Percentiles rank a stretch among this genome's conserved stretches.
phyloP scores from a whole-genome alignment of 2,797 vertebrate species.

The Knipowitschia caucasica region DNA sequence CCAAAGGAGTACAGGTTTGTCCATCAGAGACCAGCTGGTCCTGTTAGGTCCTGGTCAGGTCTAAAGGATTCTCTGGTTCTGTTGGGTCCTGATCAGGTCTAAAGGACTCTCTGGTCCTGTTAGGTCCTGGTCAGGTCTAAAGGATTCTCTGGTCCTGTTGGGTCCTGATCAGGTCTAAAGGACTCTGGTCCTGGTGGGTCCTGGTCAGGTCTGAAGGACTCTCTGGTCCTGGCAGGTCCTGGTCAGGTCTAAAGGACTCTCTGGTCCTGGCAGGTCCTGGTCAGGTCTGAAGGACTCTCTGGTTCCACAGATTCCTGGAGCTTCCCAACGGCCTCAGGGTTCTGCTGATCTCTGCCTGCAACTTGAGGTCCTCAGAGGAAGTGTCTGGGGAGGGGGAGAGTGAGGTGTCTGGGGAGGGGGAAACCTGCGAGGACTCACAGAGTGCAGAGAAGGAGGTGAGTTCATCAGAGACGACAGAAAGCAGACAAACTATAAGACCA shows the following conservation, averaged over 20 bases:
- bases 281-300: neutral
- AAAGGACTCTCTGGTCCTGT: neutral
- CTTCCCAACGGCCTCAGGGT: constrained; percentile 86
- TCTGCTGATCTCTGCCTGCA: constrained; percentile 90
- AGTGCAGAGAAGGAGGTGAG: constrained; percentile 59
- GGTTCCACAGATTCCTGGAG: constrained; percentile 81
- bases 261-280: no score
- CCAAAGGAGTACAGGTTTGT: constrained; percentile 90
- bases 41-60: neutral
- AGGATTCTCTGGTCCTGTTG: no score
- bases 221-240: no score
- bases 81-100: no score
- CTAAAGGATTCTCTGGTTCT: no score
- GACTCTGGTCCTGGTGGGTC: no score
- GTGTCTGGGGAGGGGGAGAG: constrained; percentile 24
- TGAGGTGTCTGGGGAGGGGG: constrained; percentile 25
- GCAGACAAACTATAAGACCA: no score
- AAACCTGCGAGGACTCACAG: constrained; percentile 50
- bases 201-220: neutral
- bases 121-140: no score
- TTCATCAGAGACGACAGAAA: no score
- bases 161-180: neutral
- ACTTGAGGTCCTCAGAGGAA: constrained; percentile 7
- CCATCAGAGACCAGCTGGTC: neutral
- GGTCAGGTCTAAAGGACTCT: no score